Conservation (phyloP, 2,797 vertebrate genomes). For the Myotis planiceps region DNA sequence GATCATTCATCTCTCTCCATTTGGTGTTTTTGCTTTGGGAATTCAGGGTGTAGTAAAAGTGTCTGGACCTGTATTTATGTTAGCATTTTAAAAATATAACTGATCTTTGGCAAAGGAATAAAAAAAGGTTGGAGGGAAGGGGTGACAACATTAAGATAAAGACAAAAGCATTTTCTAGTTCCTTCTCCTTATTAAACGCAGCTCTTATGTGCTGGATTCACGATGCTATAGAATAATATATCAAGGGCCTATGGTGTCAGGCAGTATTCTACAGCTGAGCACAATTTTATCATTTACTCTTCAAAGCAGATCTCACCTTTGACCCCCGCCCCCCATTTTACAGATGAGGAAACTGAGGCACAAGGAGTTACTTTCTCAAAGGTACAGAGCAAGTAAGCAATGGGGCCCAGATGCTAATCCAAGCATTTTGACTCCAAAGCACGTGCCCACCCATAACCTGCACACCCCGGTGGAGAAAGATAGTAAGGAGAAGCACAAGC, state of each 20-base stretch:
- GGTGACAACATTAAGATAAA: not conserved
- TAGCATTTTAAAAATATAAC: conserved; percentile 11
- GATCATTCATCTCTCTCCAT: not conserved
- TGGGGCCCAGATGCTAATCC: not conserved
- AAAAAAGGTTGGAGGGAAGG: not conserved
- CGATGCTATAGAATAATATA: too few relatives aligned
- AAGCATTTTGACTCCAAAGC: conserved; percentile 14
- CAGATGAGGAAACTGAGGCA: conserved; percentile 50
- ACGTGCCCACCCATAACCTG: not conserved
- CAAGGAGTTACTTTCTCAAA: conserved; percentile 14
- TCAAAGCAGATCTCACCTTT: not conserved
- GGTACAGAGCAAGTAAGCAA: not conserved
- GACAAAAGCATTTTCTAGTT: not conserved
- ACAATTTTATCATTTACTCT: not conserved
- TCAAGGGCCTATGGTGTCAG: not conserved
- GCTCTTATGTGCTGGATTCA: not conserved
- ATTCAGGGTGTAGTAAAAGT: not conserved
- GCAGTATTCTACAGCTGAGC: not conserved
- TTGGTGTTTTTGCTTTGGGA: conserved; percentile 40
- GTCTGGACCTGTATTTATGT: not conserved
- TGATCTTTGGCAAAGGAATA: conserved; percentile 16
- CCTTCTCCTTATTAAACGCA: not conserved
- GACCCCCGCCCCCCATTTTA: not conserved
- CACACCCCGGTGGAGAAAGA: fast-evolving
- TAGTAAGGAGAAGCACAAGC: not conserved